These are phyloP conservation scores for Calyptomena viridis DNA, from an alignment of 2,113 vertebrate genomes.

Conservation along the genomic window DNA sequence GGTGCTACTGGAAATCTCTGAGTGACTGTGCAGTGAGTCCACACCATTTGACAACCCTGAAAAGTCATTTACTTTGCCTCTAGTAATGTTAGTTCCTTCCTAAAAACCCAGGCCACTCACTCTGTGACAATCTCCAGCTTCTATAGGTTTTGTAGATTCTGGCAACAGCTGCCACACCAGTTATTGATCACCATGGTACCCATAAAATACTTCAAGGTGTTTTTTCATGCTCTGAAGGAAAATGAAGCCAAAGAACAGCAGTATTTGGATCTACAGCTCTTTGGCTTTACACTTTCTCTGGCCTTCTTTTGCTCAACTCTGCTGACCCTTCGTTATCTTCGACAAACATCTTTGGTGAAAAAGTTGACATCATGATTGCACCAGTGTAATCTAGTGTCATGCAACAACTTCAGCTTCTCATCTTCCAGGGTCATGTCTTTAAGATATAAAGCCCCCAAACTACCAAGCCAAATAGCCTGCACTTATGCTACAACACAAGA, in stretches of 20 bases:
- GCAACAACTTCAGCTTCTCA: not conserved
- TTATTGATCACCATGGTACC: not conserved
- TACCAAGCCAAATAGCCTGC: rapidly evolving
- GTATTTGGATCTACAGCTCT: not conserved
- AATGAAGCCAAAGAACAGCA: not conserved
- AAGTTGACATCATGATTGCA: not conserved
- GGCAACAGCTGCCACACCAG: not conserved
- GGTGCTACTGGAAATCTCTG: not conserved
- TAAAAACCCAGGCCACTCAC: not conserved
- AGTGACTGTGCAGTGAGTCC: not conserved
- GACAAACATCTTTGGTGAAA: not conserved
- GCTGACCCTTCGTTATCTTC: not conserved
- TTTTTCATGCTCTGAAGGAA: not conserved
- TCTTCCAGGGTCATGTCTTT: not conserved
- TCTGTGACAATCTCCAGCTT: not conserved
- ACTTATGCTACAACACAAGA: rapidly evolving
- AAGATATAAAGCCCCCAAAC: not conserved
- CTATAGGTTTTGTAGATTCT: not conserved
- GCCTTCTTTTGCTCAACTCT: not conserved
- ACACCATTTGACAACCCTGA: not conserved
- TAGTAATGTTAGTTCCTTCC: not conserved
- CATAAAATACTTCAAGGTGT: not conserved
- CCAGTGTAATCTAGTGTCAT: not conserved
- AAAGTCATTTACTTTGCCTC: not conserved
- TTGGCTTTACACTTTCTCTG: not conserved